A percentile compares a stretch with the other conserved stretches of the same genome.
Conservation (phyloP, 2,797 vertebrate genomes). For the Erithacus rubecula region DNA sequence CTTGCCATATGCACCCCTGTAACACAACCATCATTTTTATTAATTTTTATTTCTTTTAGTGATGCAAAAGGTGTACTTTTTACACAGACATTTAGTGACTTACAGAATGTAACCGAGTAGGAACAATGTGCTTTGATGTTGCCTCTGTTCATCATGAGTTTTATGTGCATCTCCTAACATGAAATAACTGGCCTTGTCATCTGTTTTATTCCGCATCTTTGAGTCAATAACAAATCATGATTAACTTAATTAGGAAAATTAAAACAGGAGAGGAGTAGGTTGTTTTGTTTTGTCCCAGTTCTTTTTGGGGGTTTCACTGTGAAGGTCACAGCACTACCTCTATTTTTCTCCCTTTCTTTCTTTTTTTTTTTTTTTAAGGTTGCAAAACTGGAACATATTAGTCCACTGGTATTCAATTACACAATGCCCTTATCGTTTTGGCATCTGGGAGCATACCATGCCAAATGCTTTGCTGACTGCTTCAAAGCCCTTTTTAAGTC, state of each 20-base stretch:
- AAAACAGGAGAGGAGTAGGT: neutral
- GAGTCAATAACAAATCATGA: neutral
- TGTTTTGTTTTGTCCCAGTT: neutral
- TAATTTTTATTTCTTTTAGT: neutral
- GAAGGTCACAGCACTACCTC: neutral
- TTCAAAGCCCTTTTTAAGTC: conserved; percentile 29
- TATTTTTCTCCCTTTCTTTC: neutral
- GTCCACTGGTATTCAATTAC: conserved; percentile 23
- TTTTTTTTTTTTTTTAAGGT: neutral
- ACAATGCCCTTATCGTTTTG: conserved; percentile 46
- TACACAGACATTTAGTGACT: neutral
- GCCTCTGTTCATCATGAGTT: neutral
- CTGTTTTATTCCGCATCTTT: neutral
- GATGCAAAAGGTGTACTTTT: neutral
- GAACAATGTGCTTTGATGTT: neutral
- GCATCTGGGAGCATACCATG: conserved; percentile 17
- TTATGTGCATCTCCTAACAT: neutral
- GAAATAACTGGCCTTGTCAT: neutral
- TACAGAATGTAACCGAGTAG: neutral
- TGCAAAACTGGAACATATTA: conserved; percentile 13
- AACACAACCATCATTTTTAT: neutral
- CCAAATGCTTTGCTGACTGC: conserved; percentile 40
- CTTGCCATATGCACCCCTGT: neutral
- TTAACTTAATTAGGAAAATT: neutral
- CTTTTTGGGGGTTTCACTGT: neutral